Percentiles rank a stretch among this genome's conserved stretches.
These are phyloP conservation scores for Amphiduros pacificus DNA, from an alignment of 2,888 invertebrate genomes.

Conservation along the genomic window DNA sequence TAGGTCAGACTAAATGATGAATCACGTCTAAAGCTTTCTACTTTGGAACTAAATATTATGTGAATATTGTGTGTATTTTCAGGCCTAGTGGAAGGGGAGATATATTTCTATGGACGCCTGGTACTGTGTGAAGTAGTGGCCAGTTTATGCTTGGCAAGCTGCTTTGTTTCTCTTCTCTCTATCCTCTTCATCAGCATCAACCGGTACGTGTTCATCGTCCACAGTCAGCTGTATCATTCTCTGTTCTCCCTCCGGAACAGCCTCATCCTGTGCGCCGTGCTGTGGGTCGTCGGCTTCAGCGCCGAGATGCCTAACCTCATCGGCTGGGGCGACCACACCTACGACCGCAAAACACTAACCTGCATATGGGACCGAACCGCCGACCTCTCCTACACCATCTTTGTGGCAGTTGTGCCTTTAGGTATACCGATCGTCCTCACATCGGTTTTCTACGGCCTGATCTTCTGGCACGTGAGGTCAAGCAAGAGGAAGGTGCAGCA, in stretches of 20 bases:
- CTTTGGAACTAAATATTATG: no score
- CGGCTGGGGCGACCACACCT: background rate
- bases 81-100: conserved; percentile 25
- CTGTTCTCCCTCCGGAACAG: background rate
- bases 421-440: conserved; percentile 23
- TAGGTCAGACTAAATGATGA: no score
- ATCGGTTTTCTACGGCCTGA: conserved; percentile 22
- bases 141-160: conserved; percentile 27
- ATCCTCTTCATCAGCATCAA: conserved; percentile 30
- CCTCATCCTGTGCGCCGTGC: background rate
- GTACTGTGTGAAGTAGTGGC: conserved; percentile 29
- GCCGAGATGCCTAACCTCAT: background rate
- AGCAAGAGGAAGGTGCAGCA: conserved; percentile 7
- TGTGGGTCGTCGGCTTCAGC: background rate
- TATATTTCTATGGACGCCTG: conserved; percentile 22
- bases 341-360: background rate
- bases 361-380: conserved; percentile 31
- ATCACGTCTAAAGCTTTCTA: no score
- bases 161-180: conserved; percentile 29
- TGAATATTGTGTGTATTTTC: no score
- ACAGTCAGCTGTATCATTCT: conserved; percentile 3
- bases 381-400: conserved; percentile 27
- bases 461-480: conserved; percentile 16
- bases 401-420: conserved; percentile 27
- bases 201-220: conserved; percentile 26